phyloP scores from a whole-genome alignment of 2,888 invertebrate genomes.

The Eupithecia centaureata region DNA sequence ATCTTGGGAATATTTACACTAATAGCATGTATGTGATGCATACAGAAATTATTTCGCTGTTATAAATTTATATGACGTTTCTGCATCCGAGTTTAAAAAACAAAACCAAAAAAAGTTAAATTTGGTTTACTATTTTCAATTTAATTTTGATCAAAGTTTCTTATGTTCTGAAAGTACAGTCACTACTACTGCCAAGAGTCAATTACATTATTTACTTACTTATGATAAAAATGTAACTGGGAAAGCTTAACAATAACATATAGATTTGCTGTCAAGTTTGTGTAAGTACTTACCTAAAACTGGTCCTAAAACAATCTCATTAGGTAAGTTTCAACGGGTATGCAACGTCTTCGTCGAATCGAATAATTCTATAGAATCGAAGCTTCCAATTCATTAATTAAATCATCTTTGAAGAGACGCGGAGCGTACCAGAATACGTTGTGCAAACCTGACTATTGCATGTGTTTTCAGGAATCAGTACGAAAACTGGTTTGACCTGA shows the following conservation, averaged over 20 bases:
- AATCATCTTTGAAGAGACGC: not conserved
- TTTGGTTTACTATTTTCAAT: too few relatives aligned
- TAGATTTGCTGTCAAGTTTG: too few relatives aligned
- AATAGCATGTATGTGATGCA: too few relatives aligned
- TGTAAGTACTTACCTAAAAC: not conserved
- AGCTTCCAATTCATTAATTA: not conserved
- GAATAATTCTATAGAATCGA: not conserved
- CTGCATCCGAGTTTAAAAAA: too few relatives aligned
- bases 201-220: not conserved
- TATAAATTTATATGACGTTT: too few relatives aligned
- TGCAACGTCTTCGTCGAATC: not conserved
- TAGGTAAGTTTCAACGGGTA: not conserved
- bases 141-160: not conserved
- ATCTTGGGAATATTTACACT: too few relatives aligned
- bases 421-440: not conserved
- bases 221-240: not conserved
- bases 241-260: too few relatives aligned
- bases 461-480: not conserved
- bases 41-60: too few relatives aligned
- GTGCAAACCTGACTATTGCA: not conserved
- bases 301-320: not conserved
- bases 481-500: not conserved
- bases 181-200: not conserved
- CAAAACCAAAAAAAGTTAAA: too few relatives aligned
- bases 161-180: not conserved